Percentiles rank a stretch among this genome's conserved stretches.
Conservation (phyloP, 1,140 invertebrate genomes). For the Magallana gigas region DNA sequence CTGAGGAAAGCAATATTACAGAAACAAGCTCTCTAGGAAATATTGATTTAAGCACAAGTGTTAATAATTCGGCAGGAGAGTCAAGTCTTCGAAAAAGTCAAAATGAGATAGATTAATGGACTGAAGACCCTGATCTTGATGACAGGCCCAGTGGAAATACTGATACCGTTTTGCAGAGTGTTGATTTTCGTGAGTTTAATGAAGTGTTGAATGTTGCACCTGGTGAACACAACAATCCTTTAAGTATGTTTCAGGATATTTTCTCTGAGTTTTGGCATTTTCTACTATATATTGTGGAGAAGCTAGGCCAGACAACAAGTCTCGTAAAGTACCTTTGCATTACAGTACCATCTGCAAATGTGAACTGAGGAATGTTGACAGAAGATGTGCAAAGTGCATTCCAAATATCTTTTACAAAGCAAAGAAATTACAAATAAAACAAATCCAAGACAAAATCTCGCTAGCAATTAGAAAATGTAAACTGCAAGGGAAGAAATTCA, state of each 20-base stretch:
- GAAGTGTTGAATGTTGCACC: constrained; percentile 10
- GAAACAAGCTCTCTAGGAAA: not conserved
- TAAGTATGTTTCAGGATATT: constrained; percentile 55
- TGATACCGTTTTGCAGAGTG: too few relatives aligned
- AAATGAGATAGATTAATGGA: too few relatives aligned
- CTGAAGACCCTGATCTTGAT: too few relatives aligned
- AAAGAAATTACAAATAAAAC: constrained; percentile 62
- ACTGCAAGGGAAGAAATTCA: constrained; percentile 49
- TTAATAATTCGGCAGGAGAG: too few relatives aligned
- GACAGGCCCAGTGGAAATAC: too few relatives aligned
- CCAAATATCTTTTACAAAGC: constrained; percentile 63
- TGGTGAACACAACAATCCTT: constrained; percentile 50
- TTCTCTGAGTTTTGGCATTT: constrained; percentile 57
- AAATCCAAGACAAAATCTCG: constrained; percentile 54
- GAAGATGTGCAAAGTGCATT: constrained; percentile 55
- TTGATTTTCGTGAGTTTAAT: not conserved
- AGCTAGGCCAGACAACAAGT: constrained; percentile 41
- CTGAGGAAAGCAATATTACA: not conserved
- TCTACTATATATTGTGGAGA: constrained; percentile 62
- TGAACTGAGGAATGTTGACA: constrained; percentile 58
- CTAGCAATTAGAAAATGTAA: constrained; percentile 53
- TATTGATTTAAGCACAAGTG: not conserved
- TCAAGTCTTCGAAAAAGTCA: too few relatives aligned
- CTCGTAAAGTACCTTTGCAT: constrained; percentile 46
- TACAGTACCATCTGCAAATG: constrained; percentile 58